Percentiles rank a stretch among this genome's conserved stretches.
Conservation (phyloP, 2,797 vertebrate species). For the Rhinatrema bivittatum region DNA sequence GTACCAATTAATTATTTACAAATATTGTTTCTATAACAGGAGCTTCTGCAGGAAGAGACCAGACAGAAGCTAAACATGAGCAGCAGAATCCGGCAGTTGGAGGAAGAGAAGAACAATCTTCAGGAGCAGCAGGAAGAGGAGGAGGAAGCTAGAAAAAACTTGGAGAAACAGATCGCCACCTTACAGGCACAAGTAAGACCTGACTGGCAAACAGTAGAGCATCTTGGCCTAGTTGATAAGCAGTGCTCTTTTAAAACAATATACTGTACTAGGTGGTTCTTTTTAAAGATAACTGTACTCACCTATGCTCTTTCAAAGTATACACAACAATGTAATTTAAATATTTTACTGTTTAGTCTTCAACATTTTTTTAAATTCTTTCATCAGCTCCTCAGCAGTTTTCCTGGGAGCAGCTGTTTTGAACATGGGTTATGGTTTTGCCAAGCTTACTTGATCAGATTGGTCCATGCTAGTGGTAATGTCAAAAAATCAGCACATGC, state of each 20-base stretch:
- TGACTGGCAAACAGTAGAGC: background rate
- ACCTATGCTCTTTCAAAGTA: accelerated
- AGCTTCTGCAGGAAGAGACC: slow-evolving; percentile 91
- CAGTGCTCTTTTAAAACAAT: background rate
- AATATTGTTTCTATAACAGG: slow-evolving; percentile 54
- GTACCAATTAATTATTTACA: no score
- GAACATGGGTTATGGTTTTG: background rate
- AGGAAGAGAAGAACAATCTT: slow-evolving; percentile 84
- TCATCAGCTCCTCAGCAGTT: background rate
- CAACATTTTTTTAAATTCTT: background rate
- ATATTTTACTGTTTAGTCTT: background rate
- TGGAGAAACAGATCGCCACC: slow-evolving; percentile 85
- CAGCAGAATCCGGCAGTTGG: slow-evolving; percentile 86
- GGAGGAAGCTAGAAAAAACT: slow-evolving; percentile 80
- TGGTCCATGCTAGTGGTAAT: no score
- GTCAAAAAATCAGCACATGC: no score
- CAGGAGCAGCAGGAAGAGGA: slow-evolving; percentile 96
- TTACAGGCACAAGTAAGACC: slow-evolving; percentile 77
- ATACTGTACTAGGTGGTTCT: background rate
- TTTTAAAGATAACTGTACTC: background rate
- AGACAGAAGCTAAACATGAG: slow-evolving; percentile 95
- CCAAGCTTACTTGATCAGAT: no score
- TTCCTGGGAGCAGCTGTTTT: no score
- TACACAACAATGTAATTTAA: no score
- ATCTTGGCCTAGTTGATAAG: accelerated